Evolutionary conservation across 64 coral and sea anemone species (phyloP), one percentile per base, ranked within the genome.

Genomic region (Cladopsammia gracilis): DNA sequence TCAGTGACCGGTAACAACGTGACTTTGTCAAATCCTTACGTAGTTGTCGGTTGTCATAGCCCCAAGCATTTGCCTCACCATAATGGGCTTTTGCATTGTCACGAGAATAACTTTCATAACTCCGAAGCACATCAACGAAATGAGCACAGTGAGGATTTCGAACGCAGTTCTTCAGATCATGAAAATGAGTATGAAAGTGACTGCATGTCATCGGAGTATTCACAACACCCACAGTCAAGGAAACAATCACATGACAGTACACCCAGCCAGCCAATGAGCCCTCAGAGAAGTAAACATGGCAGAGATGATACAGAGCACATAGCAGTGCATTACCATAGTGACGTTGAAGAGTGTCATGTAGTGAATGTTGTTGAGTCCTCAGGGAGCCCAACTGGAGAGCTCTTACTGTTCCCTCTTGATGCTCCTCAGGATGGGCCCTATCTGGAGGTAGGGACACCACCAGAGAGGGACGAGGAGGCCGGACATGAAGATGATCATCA

Each of bases 321-420:
- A 64, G 91, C 53, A 67, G 60, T 93, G 58, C 88, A 94, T 49
- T 97, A 78, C 90, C 70, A 76, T 62, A 50, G 54, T 25, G 64
- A 76, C 51, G 79, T 67, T 16, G 87, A 96, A 18, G 64, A 87
- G 64, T 77, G 76, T 44, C 61, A 93, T 12, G 82, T 93, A 19
- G 91, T 93, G 20, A 93, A 87, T 57, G 91, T 93, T 9, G 91
- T 86, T 6, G 91, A 93, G 18, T 59, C 62, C 20, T 5, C 18
- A 48, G 77, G 53, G 11, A 93, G 64, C 25, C 91, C 91, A 6
- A 54, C 15, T 56, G 80, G 83, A 3, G 80, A 96, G 50, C 70
- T 82, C 47, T 51, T 91, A 18, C 47, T 83, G n/a, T 69, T 89
- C 2, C 57, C 86, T 43, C 4, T 76, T 10, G 95, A 96, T 15